Evolutionary conservation across 2,888 invertebrate species (phyloP), one percentile per base, ranked within the genome.

Genomic region (Oasisia sp.): DNA sequence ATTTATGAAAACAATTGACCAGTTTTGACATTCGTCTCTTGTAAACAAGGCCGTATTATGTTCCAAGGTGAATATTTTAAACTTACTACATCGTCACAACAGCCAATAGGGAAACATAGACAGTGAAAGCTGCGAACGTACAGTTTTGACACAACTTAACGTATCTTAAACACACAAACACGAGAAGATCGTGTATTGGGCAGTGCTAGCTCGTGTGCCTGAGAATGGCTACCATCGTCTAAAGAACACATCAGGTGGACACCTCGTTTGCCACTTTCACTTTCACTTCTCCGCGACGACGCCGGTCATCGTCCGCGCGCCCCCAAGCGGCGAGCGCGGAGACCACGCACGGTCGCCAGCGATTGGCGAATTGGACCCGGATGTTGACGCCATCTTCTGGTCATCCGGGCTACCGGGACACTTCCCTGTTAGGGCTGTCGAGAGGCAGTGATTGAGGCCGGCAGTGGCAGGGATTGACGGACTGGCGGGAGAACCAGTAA

Each of bases 211-310:
- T 74, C n/a, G n/a, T 74, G 27, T 74, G 74, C 74, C 74, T 74
- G 74, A 74, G 74, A 74, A 74, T 74, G 74, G 74, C 74, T 74
- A 27, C 74, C 74, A 74, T 74, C 74, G 74, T 74, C 74, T 27
- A 74, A 74, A 74, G 74, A 74, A 74, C 74, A 74, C 74, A 74
- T 74, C 74, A n/a, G 74, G 74, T 74, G 74, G 74, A 74, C n/a
- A 74, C n/a, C 14, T 74, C 74, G 14, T 27, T 74, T 74, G 27
- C 74, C 74, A 74, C 27, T 74, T 74, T 74, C 74, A 74, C 27
- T 74, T 74, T 74, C n/a, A 74, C 27, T 74, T 74, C 19, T 74
- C 74, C n/a, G 27, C 74, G n/a, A 50, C 50, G 50, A 50, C 50
- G 50, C 50, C 14, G 50, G 9, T 14, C 50, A 50, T 9, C 50